Base-by-base conservation (phyloP, 2,797 vertebrate genomes). In the Acanthurus tractus region DNA sequence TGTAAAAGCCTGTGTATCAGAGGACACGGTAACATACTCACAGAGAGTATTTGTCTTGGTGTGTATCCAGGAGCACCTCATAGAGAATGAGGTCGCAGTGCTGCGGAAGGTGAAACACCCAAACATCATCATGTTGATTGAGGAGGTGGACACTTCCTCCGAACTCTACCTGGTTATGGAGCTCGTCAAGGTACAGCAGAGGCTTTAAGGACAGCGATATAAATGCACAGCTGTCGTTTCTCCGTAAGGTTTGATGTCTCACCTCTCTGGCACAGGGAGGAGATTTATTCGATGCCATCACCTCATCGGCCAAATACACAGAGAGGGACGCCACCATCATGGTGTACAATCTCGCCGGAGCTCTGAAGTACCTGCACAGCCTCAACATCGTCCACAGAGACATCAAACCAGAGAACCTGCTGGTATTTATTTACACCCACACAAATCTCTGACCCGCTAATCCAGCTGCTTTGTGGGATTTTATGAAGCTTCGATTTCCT, bases 91-190 rank as follows among this genome's bases (percentile, higher is more conserved):
- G 86, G 98, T 99, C 7, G 97, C 97, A 0, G 98, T 99, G 62
- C 93, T 99, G 84, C 96, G 98, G 44, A 95, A 86, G 48, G 97
- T 99, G 83, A 99, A 98, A 54, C 98, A 99, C 76, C 98, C 98
- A 2, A 99, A 99, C 91, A 98, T 99, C 91, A 98, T 99, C 87
- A 97, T 98, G 98, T 87, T 99, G 84, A 93, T 99, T 0, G 98
- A 99, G 88, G 98, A 99, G 91, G 96, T 98, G 94, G 97, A 99
- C 87, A 99, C 97, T 0, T 85, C 96, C 11, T 78, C 95, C 0
- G 97, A 99, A 25, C 97, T 99, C 64, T 98, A 95, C 74, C 92
- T 99, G 79, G 98, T 99, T 59, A 99, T 99, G 98, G 98, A 99
- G 86, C 88, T 99, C 40, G 97, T 98, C 74, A 98, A 98, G 96